Conservation (phyloP, 2,113 vertebrate species). For the Notiomystis cincta region DNA sequence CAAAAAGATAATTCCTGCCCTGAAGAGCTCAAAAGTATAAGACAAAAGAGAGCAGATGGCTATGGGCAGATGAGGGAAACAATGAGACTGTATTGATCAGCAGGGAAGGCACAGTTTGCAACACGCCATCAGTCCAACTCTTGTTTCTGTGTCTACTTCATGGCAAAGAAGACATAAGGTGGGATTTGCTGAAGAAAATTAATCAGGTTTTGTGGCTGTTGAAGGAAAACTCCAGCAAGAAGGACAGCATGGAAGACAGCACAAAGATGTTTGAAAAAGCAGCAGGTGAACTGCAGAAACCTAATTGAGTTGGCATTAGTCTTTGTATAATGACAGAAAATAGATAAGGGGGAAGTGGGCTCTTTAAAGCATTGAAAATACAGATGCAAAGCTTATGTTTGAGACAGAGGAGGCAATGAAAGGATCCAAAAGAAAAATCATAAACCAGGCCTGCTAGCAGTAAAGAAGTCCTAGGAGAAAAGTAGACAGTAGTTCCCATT, state of each 20-base stretch:
- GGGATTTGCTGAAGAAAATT: not conserved
- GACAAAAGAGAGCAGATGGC: slow-evolving; percentile 63
- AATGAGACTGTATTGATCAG: slow-evolving; percentile 41
- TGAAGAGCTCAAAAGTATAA: slow-evolving; percentile 17
- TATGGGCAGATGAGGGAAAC: slow-evolving; percentile 30
- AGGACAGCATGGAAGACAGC: not conserved
- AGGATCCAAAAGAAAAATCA: not conserved
- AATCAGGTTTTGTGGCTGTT: not conserved
- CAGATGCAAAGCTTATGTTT: not conserved
- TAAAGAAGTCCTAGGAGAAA: not conserved
- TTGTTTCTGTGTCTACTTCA: not conserved
- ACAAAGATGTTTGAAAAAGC: not conserved
- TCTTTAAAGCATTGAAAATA: not conserved
- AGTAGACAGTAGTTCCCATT: not conserved
- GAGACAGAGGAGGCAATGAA: not conserved
- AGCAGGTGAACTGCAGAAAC: not conserved
- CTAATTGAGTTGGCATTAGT: not conserved
- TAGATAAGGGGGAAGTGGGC: not conserved
- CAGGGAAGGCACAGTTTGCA: not conserved
- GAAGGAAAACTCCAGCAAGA: not conserved
- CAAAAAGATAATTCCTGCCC: slow-evolving; percentile 17
- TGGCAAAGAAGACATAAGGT: not conserved
- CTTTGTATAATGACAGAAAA: not conserved
- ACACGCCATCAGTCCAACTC: not conserved
- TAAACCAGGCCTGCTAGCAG: not conserved